Evolutionary conservation across 2,113 vertebrate genomes (phyloP).

Genomic region (Elachura formosa): DNA sequence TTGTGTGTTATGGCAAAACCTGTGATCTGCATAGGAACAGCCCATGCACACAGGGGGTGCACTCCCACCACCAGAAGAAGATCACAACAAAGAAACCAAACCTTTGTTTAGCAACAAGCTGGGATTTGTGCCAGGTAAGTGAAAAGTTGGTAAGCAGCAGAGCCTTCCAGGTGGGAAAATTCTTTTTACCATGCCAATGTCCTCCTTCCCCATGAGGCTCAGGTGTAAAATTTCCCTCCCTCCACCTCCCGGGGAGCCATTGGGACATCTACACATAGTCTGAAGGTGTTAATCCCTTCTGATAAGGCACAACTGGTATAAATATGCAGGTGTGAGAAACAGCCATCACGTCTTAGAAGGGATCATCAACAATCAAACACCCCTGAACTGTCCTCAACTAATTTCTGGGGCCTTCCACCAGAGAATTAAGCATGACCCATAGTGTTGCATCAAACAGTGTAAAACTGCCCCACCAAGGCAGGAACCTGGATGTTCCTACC

Average conservation of each 20-base stretch:
- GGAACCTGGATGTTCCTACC: not conserved
- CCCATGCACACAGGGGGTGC: not conserved
- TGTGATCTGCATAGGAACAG: not conserved
- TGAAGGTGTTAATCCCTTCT: not conserved
- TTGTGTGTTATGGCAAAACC: not conserved
- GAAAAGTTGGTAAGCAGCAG: not conserved
- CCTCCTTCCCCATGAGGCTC: not conserved
- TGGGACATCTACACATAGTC: not conserved
- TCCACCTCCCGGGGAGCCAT: accelerated
- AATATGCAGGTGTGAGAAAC: not conserved
- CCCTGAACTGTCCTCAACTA: not conserved
- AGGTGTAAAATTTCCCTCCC: not conserved
- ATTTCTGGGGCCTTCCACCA: not conserved
- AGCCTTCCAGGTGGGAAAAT: not conserved
- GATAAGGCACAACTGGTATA: not conserved
- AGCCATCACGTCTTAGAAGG: not conserved
- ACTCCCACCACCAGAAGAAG: not conserved
- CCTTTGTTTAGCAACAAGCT: not conserved
- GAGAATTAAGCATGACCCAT: not conserved
- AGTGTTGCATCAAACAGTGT: not conserved
- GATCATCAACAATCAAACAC: not conserved
- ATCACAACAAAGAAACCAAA: not conserved
- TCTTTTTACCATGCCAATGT: not conserved
- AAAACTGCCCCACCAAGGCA: not conserved
- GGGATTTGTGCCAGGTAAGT: not conserved